Percentiles rank a stretch among this genome's conserved stretches.
Evolutionary conservation across 2,113 vertebrate genomes (phyloP).

Genomic region (Psettodes erumei): DNA sequence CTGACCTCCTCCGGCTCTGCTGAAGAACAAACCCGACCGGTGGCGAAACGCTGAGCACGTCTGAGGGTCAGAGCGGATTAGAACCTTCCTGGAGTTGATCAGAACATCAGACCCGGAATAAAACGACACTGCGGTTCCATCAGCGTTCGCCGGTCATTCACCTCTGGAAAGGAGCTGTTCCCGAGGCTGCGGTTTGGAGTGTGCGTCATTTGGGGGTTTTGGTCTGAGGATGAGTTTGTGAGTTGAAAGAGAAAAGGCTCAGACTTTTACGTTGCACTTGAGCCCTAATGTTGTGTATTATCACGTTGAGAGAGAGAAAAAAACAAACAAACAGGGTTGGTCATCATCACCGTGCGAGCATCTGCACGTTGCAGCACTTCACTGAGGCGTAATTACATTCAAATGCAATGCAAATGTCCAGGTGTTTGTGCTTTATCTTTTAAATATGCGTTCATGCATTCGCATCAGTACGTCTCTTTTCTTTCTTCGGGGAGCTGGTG

Average conservation of each 20-base stretch:
- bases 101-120: conserved; percentile 30
- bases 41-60: conserved; percentile 39
- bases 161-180: no score
- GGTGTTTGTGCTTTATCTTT: not conserved
- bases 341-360: not conserved
- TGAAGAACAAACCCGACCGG: conserved; percentile 43
- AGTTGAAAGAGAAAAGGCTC: no score
- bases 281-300: not conserved
- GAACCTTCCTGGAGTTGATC: conserved; percentile 51
- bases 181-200: no score
- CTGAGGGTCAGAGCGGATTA: conserved; percentile 25
- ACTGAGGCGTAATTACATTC: not conserved
- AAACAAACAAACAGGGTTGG: no score
- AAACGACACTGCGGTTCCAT: no score
- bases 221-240: no score
- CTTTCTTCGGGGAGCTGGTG: not conserved
- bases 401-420: not conserved
- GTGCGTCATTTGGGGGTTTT: no score
- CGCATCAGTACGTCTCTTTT: not conserved
- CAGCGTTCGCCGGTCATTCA: no score
- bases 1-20: conserved; percentile 42
- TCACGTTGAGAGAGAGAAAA: no score
- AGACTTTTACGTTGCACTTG: not conserved
- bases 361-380: not conserved
- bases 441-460: no score